A percentile compares a stretch with the other conserved stretches of the same genome.
These are phyloP conservation scores for Thymelicus lineola DNA, from an alignment of 2,888 invertebrate species.

Conservation along the genomic window DNA sequence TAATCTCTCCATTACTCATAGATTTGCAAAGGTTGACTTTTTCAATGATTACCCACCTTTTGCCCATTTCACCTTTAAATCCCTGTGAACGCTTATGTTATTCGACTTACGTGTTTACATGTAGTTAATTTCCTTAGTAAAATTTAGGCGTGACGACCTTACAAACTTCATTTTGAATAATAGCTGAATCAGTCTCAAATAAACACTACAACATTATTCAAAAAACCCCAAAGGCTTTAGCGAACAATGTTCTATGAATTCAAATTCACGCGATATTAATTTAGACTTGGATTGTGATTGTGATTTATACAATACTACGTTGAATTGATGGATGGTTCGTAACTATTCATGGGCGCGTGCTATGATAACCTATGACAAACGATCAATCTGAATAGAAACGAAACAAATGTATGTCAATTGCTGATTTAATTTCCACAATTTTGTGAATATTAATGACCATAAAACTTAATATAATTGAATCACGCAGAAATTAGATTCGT, in stretches of 20 bases:
- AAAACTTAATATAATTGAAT: too few relatives aligned
- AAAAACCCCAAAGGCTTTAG: slow-evolving; percentile 6
- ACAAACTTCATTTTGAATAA: slow-evolving; percentile 3
- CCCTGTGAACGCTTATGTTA: not conserved
- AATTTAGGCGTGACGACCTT: slow-evolving; percentile 7
- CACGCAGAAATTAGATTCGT: too few relatives aligned
- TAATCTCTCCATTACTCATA: too few relatives aligned
- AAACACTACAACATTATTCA: slow-evolving; percentile 7
- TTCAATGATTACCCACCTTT: too few relatives aligned
- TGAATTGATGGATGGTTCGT: slow-evolving; percentile 9
- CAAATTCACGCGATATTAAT: slow-evolving; percentile 12
- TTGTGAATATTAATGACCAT: not conserved
- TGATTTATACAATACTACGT: slow-evolving; percentile 3
- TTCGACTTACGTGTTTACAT: not conserved
- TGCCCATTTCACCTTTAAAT: too few relatives aligned
- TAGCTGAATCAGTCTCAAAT: slow-evolving; percentile 6
- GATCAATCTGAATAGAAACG: slow-evolving; percentile 3
- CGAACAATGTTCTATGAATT: slow-evolving; percentile 7
- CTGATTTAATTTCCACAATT: not conserved
- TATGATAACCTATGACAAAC: slow-evolving; percentile 6
- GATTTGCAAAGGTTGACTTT: too few relatives aligned
- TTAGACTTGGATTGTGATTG: slow-evolving; percentile 6
- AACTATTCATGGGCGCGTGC: not conserved
- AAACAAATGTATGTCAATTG: slow-evolving; percentile 2
- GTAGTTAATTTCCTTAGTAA: not conserved